Evolutionary conservation across 2,113 vertebrate species (phyloP), one percentile per base, ranked within the genome.

Genomic region (Redunca redunca): DNA sequence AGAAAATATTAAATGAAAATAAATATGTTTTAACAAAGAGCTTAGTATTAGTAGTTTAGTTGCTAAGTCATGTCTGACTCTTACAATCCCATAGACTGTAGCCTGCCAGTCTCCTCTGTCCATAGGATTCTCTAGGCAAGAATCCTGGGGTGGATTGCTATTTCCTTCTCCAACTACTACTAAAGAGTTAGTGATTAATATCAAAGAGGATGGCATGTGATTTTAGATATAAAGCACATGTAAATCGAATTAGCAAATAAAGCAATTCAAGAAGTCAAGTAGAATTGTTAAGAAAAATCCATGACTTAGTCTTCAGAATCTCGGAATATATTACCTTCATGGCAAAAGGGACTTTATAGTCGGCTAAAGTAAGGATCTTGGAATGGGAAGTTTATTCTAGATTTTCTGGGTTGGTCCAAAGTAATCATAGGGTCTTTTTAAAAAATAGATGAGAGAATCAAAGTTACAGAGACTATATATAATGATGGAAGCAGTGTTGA

Each of bases 171-270:
- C 64, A 36, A 67, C 33, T 2, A 11, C 10, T 71, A 12, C n/a
- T 23, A 88, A 97, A 95, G 60, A 95, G 52, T 80, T 92, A 97
- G 30, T 96, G 81, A 90, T 96, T 95, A 96, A 89, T 84, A 89
- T 91, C 88, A 88, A 95, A 53, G 16, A 91, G 83, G 46, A 80
- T 89, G 55, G 94, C 82, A 87, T 71, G 15, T 93, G 43, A 48
- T 95, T 97, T 87, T 92, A 96, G 92, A 97, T 95, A 95, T 96
- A 95, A 97, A 95, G 23, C 48, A 90, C 57, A 92, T 67, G 77
- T 77, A 90, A 97, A 55, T 36, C 50, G 91, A 57, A 80, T 95
- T 43, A 88, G 1, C 48, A 96, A 97, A 50, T 80, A 85, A 95
- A 95, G 6, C 40, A 92, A 62, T 80, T 91, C 26, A 95, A 88